Evolutionary conservation across 2,113 vertebrate genomes (phyloP), one percentile per base, ranked within the genome.

Genomic region (Tichodroma muraria): DNA sequence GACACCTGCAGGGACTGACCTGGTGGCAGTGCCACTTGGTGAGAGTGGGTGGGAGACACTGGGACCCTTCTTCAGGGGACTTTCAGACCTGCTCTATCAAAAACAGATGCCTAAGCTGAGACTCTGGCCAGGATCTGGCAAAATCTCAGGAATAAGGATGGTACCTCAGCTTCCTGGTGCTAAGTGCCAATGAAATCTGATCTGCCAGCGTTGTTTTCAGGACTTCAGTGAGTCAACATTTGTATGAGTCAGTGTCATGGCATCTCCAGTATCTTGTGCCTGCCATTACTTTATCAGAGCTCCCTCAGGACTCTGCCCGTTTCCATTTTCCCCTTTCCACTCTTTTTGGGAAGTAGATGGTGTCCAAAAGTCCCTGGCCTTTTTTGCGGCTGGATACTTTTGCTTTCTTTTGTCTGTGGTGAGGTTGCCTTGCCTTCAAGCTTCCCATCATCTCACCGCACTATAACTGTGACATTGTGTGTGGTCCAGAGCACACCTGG

Each of bases 181-280:
- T 21, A 73, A 54, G 24, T 17, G 44, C 18, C 11, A 35, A 11
- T 4, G 15, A 79, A 78, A 42, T 50, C 35, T 79, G 61, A 38
- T 50, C 12, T 73, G 14, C 44, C 8, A 27, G 53, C 22, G 13
- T 12, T 85, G 33, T 45, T 77, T 59, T 24, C 27, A 23, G 45
- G 35, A 40, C 19, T 59, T 80, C 8, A 30, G 10, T 35, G 54
- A 54, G 25, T 59, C 45, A 59, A 37, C 5, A 11, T 45, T 80
- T n/a, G 10, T 45, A 10, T 17, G 18, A 72, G 44, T 38, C 12
- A 18, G 21, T 27, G 27, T 63, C 42, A 25, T 0, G 0, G 8
- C 6, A 8, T 49, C n/a, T 84, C 53, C 15, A 27, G 6, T 54
- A 14, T 16, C 70, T 81, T 0, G 0, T 54, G 31, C 35, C 31